These are phyloP conservation scores for Dasysyrphus albostriatus DNA, from an alignment of 2,888 invertebrate species.

Conservation along the genomic window DNA sequence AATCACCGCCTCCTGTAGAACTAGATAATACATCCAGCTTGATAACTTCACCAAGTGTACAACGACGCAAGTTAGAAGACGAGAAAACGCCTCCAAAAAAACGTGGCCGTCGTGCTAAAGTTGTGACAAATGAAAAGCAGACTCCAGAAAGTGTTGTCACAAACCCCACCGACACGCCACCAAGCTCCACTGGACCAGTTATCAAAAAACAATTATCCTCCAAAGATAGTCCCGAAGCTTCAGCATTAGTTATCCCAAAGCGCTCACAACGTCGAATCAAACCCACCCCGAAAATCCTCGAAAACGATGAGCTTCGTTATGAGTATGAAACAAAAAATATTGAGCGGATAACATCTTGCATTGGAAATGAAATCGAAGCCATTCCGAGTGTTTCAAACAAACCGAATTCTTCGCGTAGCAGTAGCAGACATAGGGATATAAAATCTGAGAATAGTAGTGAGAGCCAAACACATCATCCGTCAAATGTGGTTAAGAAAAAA, in stretches of 20 bases:
- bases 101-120: slow-evolving; percentile 82
- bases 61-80: slow-evolving; percentile 73
- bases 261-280: slow-evolving; percentile 86
- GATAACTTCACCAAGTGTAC: slow-evolving; percentile 56
- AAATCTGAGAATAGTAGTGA: slow-evolving; percentile 77
- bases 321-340: slow-evolving; percentile 86
- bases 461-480: slow-evolving; percentile 76
- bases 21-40: slow-evolving; percentile 17
- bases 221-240: slow-evolving; percentile 89
- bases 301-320: slow-evolving; percentile 87
- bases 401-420: slow-evolving; percentile 52
- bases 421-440: slow-evolving; percentile 66
- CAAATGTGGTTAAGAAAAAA: slow-evolving; percentile 80
- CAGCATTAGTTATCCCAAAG: slow-evolving; percentile 80
- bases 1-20: slow-evolving; percentile 38
- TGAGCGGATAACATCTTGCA: slow-evolving; percentile 84
- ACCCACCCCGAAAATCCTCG: slow-evolving; percentile 88
- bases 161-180: slow-evolving; percentile 37
- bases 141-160: slow-evolving; percentile 30
- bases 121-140: slow-evolving; percentile 56
- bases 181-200: slow-evolving; percentile 29
- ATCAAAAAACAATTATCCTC: slow-evolving; percentile 82
- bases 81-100: slow-evolving; percentile 82
- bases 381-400: slow-evolving; percentile 33
- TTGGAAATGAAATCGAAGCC: slow-evolving; percentile 51